Conservation (phyloP, 1,140 invertebrate species). For the Sipha flava region DNA sequence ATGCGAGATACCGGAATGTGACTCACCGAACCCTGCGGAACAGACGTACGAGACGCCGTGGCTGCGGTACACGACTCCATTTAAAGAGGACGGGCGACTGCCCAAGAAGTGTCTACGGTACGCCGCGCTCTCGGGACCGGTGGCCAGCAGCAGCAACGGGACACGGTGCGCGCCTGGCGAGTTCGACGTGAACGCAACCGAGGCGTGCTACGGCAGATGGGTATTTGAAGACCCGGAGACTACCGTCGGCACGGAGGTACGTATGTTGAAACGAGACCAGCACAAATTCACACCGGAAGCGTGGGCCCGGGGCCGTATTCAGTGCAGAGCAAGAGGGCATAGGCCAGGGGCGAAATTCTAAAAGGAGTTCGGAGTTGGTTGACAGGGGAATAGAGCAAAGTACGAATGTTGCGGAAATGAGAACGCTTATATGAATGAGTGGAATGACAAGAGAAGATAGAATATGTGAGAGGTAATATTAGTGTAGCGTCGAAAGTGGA, state of each 20-base stretch:
- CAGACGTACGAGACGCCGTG: neutral
- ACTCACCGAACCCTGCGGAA: neutral
- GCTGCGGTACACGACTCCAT: neutral
- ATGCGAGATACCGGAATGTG: neutral
- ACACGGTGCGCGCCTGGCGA: neutral
- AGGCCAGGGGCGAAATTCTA: too few relatives aligned
- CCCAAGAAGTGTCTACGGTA: slow-evolving; percentile 25
- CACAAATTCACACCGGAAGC: too few relatives aligned
- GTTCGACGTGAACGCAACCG: neutral
- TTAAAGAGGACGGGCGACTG: neutral
- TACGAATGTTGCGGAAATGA: too few relatives aligned
- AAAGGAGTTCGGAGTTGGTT: too few relatives aligned
- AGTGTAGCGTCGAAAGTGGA: too few relatives aligned
- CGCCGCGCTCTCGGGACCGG: slow-evolving; percentile 38
- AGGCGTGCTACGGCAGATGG: slow-evolving; percentile 42
- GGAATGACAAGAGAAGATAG: too few relatives aligned
- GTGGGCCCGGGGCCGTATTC: too few relatives aligned
- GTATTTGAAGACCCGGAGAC: slow-evolving; percentile 47
- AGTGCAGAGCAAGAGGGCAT: neutral
- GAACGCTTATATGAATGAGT: too few relatives aligned
- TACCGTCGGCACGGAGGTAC: slow-evolving; percentile 52
- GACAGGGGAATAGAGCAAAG: too few relatives aligned
- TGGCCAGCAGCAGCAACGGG: slow-evolving; percentile 38
- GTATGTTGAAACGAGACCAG: slow-evolving; percentile 12
- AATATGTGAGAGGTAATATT: too few relatives aligned